Evolutionary conservation across 2,797 vertebrate genomes (phyloP), one percentile per base, ranked within the genome.

Genomic region (Silurus aristotelis): DNA sequence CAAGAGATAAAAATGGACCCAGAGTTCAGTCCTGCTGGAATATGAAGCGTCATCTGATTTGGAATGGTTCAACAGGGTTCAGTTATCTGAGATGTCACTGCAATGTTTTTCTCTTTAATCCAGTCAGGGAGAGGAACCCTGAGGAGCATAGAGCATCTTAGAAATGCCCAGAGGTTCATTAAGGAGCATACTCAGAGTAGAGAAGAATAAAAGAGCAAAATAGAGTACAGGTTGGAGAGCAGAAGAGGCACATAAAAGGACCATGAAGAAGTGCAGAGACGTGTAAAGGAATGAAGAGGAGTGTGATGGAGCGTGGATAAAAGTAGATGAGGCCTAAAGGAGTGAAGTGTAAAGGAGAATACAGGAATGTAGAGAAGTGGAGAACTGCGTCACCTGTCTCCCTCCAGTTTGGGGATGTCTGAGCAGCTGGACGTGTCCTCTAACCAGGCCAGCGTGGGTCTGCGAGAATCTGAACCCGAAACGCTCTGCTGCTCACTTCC

Each of bases 331-430:
- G 31, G 31, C 31, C 3, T 38, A 5, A 38, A 7, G 48, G 48
- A 52, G 48, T 52, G 48, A 10, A 52, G 48, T 52, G 48, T 52
- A n/a, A 12, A 14, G 10, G 27, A 31, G n/a, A 13, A 27, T 77
- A 10, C 2, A 7, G 0, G 56, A 15, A 19, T 63, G 20, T n/a
- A 9, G 43, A 46, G 56, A 19, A 27, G 73, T 2, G 25, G 10
- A 56, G 61, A 27, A n/a, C 6, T 5, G 15, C 1, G 43, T 82
- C 89, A 99, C 98, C 98, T 99, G 95, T 99, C 98, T 93, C 98
- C 98, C 94, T 99, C 98, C 77, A 99, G 93, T 94, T 99, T 99
- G 83, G 98, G 98, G 92, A 99, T 96, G 92, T 99, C 98, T 67
- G 98, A 99, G 93, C 97, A 99, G 92, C 97, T 97, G 77, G 98